These are phyloP conservation scores for Parnassius mnemosyne DNA, from an alignment of 2,888 invertebrate species.

Conservation along the genomic window DNA sequence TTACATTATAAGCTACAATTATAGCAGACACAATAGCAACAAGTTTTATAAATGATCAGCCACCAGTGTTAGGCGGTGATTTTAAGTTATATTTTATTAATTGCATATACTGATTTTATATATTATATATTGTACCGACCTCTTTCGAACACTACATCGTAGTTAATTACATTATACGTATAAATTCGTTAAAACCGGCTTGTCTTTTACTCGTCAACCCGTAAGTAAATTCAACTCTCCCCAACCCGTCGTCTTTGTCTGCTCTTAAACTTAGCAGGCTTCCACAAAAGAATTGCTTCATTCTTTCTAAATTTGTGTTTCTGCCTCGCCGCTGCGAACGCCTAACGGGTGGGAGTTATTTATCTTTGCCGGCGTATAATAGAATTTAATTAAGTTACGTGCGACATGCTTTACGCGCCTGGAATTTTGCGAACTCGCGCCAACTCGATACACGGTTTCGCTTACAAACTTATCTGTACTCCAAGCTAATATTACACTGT, in stretches of 20 bases:
- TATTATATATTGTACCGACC: too few relatives aligned
- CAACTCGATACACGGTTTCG: conserved; percentile 36
- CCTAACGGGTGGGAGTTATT: conserved; percentile 67
- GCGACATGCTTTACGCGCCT: conserved; percentile 67
- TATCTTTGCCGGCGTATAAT: conserved; percentile 73
- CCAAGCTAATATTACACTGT: conserved; percentile 7
- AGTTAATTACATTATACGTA: neutral
- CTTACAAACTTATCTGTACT: conserved; percentile 19
- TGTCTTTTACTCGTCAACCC: conserved; percentile 2
- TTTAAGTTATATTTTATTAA: too few relatives aligned
- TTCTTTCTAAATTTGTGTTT: conserved; percentile 68
- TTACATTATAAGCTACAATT: too few relatives aligned
- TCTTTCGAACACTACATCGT: too few relatives aligned
- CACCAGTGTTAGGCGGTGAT: too few relatives aligned
- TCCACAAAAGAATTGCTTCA: conserved; percentile 65
- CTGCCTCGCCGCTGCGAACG: conserved; percentile 31
- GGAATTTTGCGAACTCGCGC: conserved; percentile 59
- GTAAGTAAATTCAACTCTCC: conserved; percentile 5
- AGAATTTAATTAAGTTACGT: conserved; percentile 79
- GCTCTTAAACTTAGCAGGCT: conserved; percentile 19
- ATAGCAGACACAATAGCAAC: too few relatives aligned
- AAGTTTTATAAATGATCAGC: too few relatives aligned
- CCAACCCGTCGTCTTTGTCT: conserved; percentile 4
- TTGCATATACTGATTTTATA: too few relatives aligned
- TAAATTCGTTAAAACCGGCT: neutral